phyloP scores from a whole-genome alignment of 1,140 invertebrate species.

The Sarcophaga bullata region DNA sequence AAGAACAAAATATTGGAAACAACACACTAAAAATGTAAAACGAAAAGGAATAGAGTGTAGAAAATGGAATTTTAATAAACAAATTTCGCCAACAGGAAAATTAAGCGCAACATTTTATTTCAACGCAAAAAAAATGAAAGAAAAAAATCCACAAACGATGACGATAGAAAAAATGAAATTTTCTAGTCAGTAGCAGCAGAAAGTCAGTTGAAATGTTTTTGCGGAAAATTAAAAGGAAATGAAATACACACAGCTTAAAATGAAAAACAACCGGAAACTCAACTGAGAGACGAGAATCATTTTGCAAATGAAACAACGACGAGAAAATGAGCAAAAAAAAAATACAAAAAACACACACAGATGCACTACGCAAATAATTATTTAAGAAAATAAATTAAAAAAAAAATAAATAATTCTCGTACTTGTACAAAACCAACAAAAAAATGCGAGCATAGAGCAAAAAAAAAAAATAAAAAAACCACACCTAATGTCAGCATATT shows the following conservation, averaged over 20 bases:
- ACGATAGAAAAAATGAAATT: conserved; percentile 4
- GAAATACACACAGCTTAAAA: conserved; percentile 7
- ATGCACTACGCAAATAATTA: neutral
- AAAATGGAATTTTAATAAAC: neutral
- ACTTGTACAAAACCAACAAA: too few species aligned
- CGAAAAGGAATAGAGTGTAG: too few species aligned
- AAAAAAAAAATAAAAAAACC: neutral
- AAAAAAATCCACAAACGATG: neutral
- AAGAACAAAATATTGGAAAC: too few species aligned
- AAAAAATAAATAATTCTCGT: too few species aligned
- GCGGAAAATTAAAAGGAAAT: conserved; percentile 26
- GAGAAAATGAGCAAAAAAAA: neutral
- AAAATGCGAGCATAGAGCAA: neutral
- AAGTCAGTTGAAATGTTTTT: neutral
- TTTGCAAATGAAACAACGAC: neutral
- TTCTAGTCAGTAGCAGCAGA: neutral
- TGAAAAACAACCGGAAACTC: conserved; percentile 3
- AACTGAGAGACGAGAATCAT: neutral
- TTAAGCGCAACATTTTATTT: conserved; percentile 13
- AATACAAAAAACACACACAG: neutral
- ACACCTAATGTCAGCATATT: conserved; percentile 26
- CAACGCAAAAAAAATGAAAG: neutral
- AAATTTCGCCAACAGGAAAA: conserved; percentile 24
- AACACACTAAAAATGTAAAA: too few species aligned
- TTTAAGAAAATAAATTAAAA: too few species aligned